A percentile compares a stretch with the other conserved stretches of the same genome.
These are phyloP conservation scores for Tamandua tetradactyla DNA, from an alignment of 2,797 vertebrate species.

Conservation along the genomic window DNA sequence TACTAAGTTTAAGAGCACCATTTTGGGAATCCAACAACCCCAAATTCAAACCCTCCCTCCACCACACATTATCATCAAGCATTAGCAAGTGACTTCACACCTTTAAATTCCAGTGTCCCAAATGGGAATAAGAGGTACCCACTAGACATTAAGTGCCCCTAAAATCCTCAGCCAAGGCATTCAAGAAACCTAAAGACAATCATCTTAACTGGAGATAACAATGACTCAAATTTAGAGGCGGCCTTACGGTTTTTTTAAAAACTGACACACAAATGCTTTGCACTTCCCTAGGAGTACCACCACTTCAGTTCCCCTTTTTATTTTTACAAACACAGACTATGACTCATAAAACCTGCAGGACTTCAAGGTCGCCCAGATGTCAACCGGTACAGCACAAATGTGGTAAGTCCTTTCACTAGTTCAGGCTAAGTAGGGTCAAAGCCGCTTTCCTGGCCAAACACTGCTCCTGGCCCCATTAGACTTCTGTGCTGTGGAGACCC, in stretches of 20 bases:
- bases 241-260: not conserved
- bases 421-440: not conserved
- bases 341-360: not conserved
- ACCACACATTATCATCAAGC: too few relatives aligned
- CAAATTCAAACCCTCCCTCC: not conserved
- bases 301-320: not conserved
- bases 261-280: not conserved
- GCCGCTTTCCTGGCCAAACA: not conserved
- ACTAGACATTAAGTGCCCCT: not conserved
- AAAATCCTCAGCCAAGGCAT: not conserved
- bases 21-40: not conserved
- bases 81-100: not conserved
- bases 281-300: not conserved
- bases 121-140: not conserved
- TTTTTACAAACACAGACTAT: not conserved
- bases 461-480: too few relatives aligned
- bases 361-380: not conserved
- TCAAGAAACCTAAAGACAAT: rapidly evolving
- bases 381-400: not conserved
- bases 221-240: not conserved
- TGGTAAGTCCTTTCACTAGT: not conserved
- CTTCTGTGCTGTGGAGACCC: too few relatives aligned
- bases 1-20: not conserved
- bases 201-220: not conserved
- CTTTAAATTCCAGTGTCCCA: too few relatives aligned